Evolutionary conservation across 2,113 vertebrate genomes (phyloP), one percentile per base, ranked within the genome.

Genomic region (Dissostichus mawsoni): DNA sequence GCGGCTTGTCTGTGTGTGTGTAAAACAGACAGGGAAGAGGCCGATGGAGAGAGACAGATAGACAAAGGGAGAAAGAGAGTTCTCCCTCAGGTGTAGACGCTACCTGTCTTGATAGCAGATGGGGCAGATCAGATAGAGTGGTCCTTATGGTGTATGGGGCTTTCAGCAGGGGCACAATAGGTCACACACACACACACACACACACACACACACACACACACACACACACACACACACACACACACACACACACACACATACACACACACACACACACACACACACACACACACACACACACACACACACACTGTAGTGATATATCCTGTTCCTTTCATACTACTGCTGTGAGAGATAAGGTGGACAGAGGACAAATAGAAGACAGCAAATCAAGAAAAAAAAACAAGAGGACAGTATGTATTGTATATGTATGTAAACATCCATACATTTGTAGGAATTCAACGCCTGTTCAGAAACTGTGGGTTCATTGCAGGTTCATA

Each of bases 21-120:
- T 62, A 8, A 73, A 74, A 80, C n/a, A 20, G 74, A 85, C 10
- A 11, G 68, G 36, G 33, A n/a, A 45, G 53, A 87, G 86, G 78
- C 56, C 74, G 73, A 90, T 74, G 68, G 78, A 85, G 66, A 69
- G 66, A 69, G 79, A 91, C 82, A 86, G 75, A 69, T 48, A 87
- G 76, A 87, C 64, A 88, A 85, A 87, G 51, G 78, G 63, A 81
- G 57, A 87, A 78, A 63, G 68, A 83, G 57, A 68, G 80, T 69
- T 87, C 74, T 86, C 77, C 82, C 75, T 67, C 78, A 76, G 77
- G 80, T 84, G 78, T 65, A 85, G 81, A 90, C 89, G 71, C 62
- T 83, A 88, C 82, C 88, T 91, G 90, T 91, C 90, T 91, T 86
- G 86, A 77, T 84, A 92, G 84, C 91, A 93, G 91, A 93, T 91